These are phyloP conservation scores for Heliconius melpomene DNA, from an alignment of 1,140 invertebrate genomes.

Conservation along the genomic window DNA sequence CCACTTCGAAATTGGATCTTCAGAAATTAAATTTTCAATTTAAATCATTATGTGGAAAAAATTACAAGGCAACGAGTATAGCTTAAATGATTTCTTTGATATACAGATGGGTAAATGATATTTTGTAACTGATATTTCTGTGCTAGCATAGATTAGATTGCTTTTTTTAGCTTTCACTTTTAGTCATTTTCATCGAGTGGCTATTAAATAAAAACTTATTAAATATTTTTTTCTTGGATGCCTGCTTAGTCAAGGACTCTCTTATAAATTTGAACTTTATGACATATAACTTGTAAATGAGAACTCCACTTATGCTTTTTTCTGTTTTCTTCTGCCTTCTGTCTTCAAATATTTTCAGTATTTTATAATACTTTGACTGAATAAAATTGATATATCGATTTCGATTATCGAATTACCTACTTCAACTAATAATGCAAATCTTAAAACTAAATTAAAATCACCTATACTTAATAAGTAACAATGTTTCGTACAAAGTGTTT, in stretches of 20 bases:
- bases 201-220: background rate
- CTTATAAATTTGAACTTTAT: too few relatives aligned
- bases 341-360: too few relatives aligned
- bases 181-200: background rate
- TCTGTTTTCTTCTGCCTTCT: too few relatives aligned
- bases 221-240: background rate
- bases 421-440: background rate
- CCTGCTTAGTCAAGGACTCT: background rate
- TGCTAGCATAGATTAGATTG: background rate
- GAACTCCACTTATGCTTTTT: too few relatives aligned
- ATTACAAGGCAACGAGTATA: slow-evolving; percentile 1
- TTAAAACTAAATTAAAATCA: background rate
- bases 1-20: slow-evolving; percentile 39
- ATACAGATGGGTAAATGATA: slow-evolving; percentile 8
- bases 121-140: slow-evolving; percentile 8
- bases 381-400: too few relatives aligned
- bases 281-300: too few relatives aligned
- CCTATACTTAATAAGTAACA: background rate
- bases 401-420: background rate
- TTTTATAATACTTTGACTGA: too few relatives aligned
- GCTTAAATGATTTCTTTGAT: slow-evolving; percentile 7
- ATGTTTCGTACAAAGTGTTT: background rate
- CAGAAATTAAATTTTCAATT: slow-evolving; percentile 38
- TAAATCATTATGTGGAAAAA: background rate
- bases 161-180: background rate